Conservation (phyloP, 2,888 invertebrate genomes). For the Abscondita cerata region DNA sequence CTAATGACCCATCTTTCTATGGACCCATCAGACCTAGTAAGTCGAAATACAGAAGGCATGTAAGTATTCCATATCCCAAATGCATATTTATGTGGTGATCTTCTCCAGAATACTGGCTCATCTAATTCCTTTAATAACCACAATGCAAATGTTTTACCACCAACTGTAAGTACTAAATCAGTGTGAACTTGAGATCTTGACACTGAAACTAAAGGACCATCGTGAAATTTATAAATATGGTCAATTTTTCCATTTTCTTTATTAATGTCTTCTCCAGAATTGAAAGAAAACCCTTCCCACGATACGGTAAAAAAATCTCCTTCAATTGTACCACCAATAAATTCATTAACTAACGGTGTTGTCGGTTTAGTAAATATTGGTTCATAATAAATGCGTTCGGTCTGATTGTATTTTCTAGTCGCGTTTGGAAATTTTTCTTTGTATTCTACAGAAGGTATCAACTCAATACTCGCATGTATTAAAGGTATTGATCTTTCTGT, state of each 20-base stretch:
- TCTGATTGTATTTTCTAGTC: slow-evolving; percentile 25
- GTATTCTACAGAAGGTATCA: slow-evolving; percentile 54
- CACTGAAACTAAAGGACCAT: slow-evolving; percentile 70
- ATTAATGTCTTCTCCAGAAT: slow-evolving; percentile 66
- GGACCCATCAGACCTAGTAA: slow-evolving; percentile 75
- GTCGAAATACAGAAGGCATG: slow-evolving; percentile 67
- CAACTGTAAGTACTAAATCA: slow-evolving; percentile 67
- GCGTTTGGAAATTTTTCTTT: slow-evolving; percentile 43
- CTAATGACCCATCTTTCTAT: slow-evolving; percentile 82
- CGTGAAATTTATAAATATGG: slow-evolving; percentile 67
- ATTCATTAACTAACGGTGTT: slow-evolving; percentile 22
- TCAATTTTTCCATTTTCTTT: slow-evolving; percentile 62
- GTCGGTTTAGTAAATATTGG: slow-evolving; percentile 25
- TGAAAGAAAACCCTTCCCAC: slow-evolving; percentile 74
- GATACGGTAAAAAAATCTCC: slow-evolving; percentile 52
- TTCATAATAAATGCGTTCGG: slow-evolving; percentile 35
- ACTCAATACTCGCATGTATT: slow-evolving; percentile 54
- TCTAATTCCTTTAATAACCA: slow-evolving; percentile 64
- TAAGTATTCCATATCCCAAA: slow-evolving; percentile 78
- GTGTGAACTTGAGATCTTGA: slow-evolving; percentile 69
- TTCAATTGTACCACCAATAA: slow-evolving; percentile 48
- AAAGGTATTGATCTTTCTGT: slow-evolving; percentile 48
- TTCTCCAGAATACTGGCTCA: slow-evolving; percentile 73
- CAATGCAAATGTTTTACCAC: slow-evolving; percentile 53
- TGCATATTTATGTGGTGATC: slow-evolving; percentile 64